These are phyloP conservation scores for Plecturocebus donacophilus DNA, from an alignment of 2,113 vertebrate genomes.

Conservation along the genomic window DNA sequence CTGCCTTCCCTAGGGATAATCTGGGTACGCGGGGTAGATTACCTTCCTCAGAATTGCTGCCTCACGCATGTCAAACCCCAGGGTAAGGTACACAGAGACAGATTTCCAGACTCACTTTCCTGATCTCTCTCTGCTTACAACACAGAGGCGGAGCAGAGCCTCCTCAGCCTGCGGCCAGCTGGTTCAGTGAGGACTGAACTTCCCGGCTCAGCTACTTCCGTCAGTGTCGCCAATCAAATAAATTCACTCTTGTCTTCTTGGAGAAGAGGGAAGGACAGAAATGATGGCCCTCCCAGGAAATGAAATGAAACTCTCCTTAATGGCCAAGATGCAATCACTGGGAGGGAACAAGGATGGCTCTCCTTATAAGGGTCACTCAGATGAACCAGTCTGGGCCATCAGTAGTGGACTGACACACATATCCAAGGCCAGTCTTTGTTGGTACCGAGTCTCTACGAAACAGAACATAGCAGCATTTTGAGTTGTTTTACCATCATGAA, in stretches of 20 bases:
- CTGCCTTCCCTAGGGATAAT: not conserved
- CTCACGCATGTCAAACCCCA: not conserved
- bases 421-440: not conserved
- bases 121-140: not conserved
- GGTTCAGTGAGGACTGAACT: not conserved
- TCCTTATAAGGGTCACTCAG: not conserved
- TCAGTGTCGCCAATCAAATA: not conserved
- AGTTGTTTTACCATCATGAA: not conserved
- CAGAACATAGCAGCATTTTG: not conserved
- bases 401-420: accelerated
- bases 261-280: not conserved
- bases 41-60: not conserved
- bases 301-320: not conserved
- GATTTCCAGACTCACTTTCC: not conserved
- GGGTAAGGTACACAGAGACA: not conserved
- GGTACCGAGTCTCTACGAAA: not conserved
- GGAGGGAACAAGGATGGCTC: not conserved
- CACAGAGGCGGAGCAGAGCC: not conserved
- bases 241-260: not conserved
- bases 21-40: not conserved
- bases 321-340: not conserved
- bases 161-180: not conserved
- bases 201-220: not conserved
- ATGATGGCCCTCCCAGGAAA: not conserved
- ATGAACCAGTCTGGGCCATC: not conserved